Evolutionary conservation across 2,888 invertebrate genomes (phyloP).

Genomic region (Heliconius cydno): DNA sequence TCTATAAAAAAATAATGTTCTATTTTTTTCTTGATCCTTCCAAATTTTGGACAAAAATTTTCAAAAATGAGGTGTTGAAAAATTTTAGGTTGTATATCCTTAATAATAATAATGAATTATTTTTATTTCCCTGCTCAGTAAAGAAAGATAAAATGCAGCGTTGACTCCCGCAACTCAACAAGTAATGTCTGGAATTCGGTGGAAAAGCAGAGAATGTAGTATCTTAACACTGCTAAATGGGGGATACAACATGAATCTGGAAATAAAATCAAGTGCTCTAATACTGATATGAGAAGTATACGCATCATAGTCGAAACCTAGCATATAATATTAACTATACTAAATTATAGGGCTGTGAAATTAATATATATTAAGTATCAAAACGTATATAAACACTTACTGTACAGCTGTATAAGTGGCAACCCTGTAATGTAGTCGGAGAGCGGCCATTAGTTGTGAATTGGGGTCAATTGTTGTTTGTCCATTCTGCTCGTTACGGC

Average conservation of each 20-base stretch:
- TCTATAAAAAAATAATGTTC: neutral
- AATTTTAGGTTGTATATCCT: too few species aligned
- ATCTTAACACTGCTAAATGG: neutral
- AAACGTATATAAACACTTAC: neutral
- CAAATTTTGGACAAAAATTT: too few species aligned
- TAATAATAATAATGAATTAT: too few species aligned
- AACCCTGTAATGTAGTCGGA: conserved; percentile 47
- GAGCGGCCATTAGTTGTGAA: conserved; percentile 60
- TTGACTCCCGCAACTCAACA: neutral
- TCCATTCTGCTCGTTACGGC: conserved; percentile 63
- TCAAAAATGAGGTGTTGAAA: too few species aligned
- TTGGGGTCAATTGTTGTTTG: conserved; percentile 72
- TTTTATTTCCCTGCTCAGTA: too few species aligned
- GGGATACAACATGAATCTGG: neutral
- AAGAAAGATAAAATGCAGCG: neutral
- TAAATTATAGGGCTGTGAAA: conserved; percentile 6
- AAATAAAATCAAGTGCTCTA: neutral
- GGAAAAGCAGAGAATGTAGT: too few species aligned
- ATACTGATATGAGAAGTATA: neutral
- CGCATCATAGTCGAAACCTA: neutral
- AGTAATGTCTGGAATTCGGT: neutral
- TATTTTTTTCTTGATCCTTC: too few species aligned
- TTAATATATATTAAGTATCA: neutral
- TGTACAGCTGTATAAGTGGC: conserved; percentile 24
- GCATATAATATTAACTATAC: neutral